A percentile compares a stretch with the other conserved stretches of the same genome.
phyloP scores from a whole-genome alignment of 64 coral and sea anemone species.

The Dendronephthya gigantea region DNA sequence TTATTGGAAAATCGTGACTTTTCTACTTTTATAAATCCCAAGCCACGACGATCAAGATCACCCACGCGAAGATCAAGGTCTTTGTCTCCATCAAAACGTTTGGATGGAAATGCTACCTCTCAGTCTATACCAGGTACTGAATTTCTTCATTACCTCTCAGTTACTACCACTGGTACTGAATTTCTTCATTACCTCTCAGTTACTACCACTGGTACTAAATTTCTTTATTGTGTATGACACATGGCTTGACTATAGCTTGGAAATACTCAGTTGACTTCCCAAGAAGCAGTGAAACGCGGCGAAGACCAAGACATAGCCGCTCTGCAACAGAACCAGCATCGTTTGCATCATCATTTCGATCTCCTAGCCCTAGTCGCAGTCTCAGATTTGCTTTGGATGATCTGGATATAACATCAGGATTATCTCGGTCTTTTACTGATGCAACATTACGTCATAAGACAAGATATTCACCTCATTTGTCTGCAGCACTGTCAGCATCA shows the following conservation, averaged over 20 bases:
- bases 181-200: no score
- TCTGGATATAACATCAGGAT: conserved; percentile 37
- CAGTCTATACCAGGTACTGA: conserved; percentile 38
- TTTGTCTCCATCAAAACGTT: conserved; percentile 40
- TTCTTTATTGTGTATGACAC: no score
- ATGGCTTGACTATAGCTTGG: conserved; percentile 70
- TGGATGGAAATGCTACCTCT: conserved; percentile 53
- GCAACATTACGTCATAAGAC: conserved; percentile 70
- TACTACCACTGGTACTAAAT: no score
- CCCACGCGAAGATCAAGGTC: conserved; percentile 68
- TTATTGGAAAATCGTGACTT: conserved; percentile 99
- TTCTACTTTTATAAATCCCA: conserved; percentile 90
- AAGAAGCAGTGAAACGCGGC: conserved; percentile 34
- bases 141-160: no score
- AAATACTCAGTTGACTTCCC: conserved; percentile 96
- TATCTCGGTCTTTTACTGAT: conserved; percentile 66
- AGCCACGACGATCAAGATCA: conserved; percentile 72
- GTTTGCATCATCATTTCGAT: conserved; percentile 54
- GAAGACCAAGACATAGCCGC: conserved; percentile 42
- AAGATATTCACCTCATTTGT: conserved; percentile 77
- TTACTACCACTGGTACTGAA: no score
- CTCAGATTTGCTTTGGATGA: conserved; percentile 81
- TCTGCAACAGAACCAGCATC: conserved; percentile 68
- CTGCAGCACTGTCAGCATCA: conserved; percentile 77
- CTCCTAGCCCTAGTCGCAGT: conserved; percentile 64